These are phyloP conservation scores for Erythrolamprus reginae DNA, from an alignment of 2,113 vertebrate species.

Conservation along the genomic window DNA sequence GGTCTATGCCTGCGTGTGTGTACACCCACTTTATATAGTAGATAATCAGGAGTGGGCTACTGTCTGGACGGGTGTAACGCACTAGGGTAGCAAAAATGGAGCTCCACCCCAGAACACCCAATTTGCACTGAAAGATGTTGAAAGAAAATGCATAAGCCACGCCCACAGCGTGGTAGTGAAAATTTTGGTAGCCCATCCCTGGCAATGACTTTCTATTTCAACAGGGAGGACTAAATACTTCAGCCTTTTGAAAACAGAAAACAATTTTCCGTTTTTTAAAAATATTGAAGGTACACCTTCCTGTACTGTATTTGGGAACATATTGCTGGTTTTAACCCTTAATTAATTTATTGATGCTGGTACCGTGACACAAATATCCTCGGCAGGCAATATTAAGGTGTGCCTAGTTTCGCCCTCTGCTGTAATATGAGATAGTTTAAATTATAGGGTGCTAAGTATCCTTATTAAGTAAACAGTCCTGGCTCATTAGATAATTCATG, in stretches of 20 bases:
- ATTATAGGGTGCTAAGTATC: slow-evolving; percentile 3
- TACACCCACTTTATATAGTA: too few species aligned
- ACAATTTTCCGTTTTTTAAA: background rate
- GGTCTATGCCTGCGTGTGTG: too few species aligned
- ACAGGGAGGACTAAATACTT: background rate
- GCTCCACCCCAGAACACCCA: too few species aligned
- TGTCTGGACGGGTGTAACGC: too few species aligned
- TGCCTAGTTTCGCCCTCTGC: slow-evolving; percentile 50
- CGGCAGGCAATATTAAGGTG: slow-evolving; percentile 30
- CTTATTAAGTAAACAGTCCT: background rate
- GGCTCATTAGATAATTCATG: too few species aligned
- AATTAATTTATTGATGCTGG: background rate
- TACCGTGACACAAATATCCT: slow-evolving; percentile 24
- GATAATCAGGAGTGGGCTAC: too few species aligned
- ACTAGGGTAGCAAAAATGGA: too few species aligned
- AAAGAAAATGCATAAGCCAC: too few species aligned
- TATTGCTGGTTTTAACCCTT: background rate
- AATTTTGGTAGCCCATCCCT: too few species aligned
- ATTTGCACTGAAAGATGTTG: too few species aligned
- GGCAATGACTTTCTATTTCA: background rate
- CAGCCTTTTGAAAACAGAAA: background rate
- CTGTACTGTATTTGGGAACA: background rate
- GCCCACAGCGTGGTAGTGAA: too few species aligned
- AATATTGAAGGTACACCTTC: background rate
- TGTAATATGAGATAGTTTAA: slow-evolving; percentile 19